Percentiles rank a stretch among this genome's conserved stretches.
phyloP scores from a whole-genome alignment of 2,888 invertebrate species.

The Periphyllus acericola region DNA sequence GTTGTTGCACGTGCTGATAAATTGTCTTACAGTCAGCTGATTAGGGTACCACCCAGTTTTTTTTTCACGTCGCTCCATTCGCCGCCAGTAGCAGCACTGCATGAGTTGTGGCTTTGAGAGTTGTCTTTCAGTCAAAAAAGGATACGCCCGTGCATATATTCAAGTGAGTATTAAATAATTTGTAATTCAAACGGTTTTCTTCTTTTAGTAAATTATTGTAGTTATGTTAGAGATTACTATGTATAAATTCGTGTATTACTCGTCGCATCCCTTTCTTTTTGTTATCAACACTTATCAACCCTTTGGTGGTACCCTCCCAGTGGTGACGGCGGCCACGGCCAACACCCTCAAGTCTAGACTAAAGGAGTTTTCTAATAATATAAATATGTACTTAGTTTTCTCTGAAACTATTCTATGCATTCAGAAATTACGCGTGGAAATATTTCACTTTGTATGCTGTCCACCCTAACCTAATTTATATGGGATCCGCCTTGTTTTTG shows the following conservation, averaged over 20 bases:
- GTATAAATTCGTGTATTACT: background rate
- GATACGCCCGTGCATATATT: conserved; percentile 55
- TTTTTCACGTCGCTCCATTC: conserved; percentile 44
- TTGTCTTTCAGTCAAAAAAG: conserved; percentile 48
- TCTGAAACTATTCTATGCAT: background rate
- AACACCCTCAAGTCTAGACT: conserved; percentile 39
- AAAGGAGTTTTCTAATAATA: background rate
- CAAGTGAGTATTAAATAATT: conserved; percentile 36
- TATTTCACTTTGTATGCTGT: background rate
- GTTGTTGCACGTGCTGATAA: conserved; percentile 57
- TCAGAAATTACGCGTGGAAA: background rate
- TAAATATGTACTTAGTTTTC: background rate
- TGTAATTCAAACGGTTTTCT: background rate
- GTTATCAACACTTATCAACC: conserved; percentile 61
- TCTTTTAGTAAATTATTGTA: background rate
- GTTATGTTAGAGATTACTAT: background rate
- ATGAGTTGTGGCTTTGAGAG: conserved; percentile 47
- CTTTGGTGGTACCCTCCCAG: conserved; percentile 37
- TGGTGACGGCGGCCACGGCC: conserved; percentile 6
- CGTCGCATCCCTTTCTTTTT: background rate
- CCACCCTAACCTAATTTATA: conserved; percentile 50
- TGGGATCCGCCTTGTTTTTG: conserved; percentile 58
- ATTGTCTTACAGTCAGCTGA: conserved; percentile 49
- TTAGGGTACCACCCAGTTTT: conserved; percentile 54
- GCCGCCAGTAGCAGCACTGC: conserved; percentile 60